Evolutionary conservation across 2,797 vertebrate species (phyloP), one percentile per base, ranked within the genome.

Genomic region (Columba guinea): DNA sequence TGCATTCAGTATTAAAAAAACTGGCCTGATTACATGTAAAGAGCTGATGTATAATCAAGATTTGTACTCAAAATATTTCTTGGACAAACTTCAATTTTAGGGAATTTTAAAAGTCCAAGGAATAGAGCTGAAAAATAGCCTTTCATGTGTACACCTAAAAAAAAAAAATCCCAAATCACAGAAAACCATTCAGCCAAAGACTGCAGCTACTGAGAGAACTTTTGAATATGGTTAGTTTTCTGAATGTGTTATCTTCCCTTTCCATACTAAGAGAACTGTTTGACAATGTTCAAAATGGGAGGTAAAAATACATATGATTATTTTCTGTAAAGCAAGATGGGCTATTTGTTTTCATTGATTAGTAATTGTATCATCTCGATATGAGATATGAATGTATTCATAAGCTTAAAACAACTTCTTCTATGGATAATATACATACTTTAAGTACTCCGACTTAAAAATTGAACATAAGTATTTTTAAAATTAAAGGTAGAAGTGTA

Each of bases 381-480:
- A 97, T 97, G 97, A 98, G 97, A 98, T 98, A 98, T 95, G 95
- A 97, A 89, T 97, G 93, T 95, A 97, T 97, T 97, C 96, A 95
- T 97, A 98, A 98, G 97, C 90, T 87, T 98, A 97, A 98, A 97
- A 97, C 98, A 98, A 97, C 91, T 97, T 96, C 96, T 96, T 98
- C 97, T 98, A 98, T 98, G 97, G 97, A 97, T 97, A 97, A 98
- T 98, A 98, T 98, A 98, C 98, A 99, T 91, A 98, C 97, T 97
- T 98, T 98, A 98, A 98, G 97, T 98, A 98, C 97, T 98, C 94
- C 84, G 98, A 98, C 96, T 97, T 97, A 96, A 98, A 98, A 93
- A 91, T 96, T 97, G 97, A 98, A 97, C 97, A 56, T 94, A 98
- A 93, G 97, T 97, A 88, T 97, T 97, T 97, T 97, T 97, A 98